Evolutionary conservation across 2,797 vertebrate genomes (phyloP).

Genomic region (Enteromius viviparus): DNA sequence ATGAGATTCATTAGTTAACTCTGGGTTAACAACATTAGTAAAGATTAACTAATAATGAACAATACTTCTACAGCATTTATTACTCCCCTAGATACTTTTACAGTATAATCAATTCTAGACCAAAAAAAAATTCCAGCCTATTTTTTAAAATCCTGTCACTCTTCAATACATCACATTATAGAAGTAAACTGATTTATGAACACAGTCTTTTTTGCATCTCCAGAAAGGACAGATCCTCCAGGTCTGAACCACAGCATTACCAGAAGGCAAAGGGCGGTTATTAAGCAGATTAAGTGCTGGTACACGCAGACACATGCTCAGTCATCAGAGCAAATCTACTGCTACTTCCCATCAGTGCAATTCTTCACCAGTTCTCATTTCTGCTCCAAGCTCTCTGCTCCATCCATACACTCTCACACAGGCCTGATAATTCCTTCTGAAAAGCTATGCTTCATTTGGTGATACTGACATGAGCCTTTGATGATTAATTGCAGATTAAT

Average conservation of each 20-base stretch:
- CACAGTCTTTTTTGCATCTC: neutral
- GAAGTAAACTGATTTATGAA: neutral
- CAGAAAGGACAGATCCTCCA: neutral
- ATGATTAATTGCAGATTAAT: conserved; percentile 48
- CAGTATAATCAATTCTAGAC: neutral
- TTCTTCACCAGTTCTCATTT: conserved; percentile 29
- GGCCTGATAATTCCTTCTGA: conserved; percentile 13
- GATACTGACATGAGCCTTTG: conserved; percentile 35
- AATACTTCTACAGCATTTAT: no score
- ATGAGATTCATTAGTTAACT: no score
- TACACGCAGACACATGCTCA: conserved; percentile 3
- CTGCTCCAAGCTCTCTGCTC: neutral
- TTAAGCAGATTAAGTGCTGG: conserved; percentile 21
- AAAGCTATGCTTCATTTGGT: conserved; percentile 29
- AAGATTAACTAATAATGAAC: no score
- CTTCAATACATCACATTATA: neutral
- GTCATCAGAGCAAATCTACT: conserved; percentile 10
- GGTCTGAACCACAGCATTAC: conserved; percentile 12
- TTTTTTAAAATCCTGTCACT: neutral
- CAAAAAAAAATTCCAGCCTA: neutral
- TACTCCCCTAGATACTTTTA: neutral
- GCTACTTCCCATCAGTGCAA: conserved; percentile 23
- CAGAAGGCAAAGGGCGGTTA: conserved; percentile 27
- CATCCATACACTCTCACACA: neutral
- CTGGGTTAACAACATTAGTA: no score